Evolutionary conservation across 2,113 vertebrate genomes (phyloP).

Genomic region (Dromas ardeola): DNA sequence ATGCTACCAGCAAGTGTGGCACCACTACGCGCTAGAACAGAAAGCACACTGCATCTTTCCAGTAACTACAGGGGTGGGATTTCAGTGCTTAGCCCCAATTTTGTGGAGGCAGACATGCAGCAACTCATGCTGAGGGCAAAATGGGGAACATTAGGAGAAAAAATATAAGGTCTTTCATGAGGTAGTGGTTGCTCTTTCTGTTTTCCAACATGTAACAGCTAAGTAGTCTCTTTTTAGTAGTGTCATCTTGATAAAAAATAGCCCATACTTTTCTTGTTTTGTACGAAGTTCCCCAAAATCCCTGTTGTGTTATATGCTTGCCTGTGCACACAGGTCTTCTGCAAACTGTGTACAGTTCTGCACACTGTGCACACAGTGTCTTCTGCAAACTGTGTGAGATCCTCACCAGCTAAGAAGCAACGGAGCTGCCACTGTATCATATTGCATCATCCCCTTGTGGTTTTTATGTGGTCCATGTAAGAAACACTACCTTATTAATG

Average conservation of each 20-base stretch:
- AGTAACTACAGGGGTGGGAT: background rate
- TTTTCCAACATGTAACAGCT: background rate
- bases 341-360: too few relatives aligned
- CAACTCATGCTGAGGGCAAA: background rate
- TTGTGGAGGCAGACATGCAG: background rate
- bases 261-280: background rate
- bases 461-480: background rate
- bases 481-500: background rate
- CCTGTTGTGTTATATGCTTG: background rate
- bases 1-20: rapidly evolving
- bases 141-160: background rate
- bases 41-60: background rate
- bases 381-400: too few relatives aligned
- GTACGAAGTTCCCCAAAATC: background rate
- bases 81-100: background rate
- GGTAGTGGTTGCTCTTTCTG: background rate
- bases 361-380: too few relatives aligned
- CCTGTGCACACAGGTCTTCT: background rate
- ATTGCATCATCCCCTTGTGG: background rate
- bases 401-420: background rate
- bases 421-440: background rate
- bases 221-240: background rate
- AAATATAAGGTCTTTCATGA: background rate
- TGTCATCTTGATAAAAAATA: background rate
- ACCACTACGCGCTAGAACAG: background rate